Percentiles rank a stretch among this genome's conserved stretches.
Evolutionary conservation across 2,888 invertebrate genomes (phyloP).

Genomic region (Pyrochroa serraticornis): DNA sequence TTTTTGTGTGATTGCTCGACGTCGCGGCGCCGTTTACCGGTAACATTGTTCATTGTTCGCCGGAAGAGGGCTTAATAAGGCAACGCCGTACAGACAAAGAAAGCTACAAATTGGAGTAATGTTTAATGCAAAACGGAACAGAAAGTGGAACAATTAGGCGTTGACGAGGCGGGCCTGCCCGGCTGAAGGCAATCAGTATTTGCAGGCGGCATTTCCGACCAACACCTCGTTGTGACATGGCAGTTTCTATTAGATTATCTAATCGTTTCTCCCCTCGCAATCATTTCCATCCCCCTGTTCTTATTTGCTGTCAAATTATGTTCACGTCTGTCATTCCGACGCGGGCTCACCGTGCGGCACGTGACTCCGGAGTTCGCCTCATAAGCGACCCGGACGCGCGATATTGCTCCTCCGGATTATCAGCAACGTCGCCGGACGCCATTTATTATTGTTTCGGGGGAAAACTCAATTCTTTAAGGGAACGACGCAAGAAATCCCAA

Average conservation of each 20-base stretch:
- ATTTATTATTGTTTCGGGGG: constrained; percentile 47
- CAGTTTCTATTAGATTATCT: constrained; percentile 48
- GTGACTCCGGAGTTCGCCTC: constrained; percentile 48
- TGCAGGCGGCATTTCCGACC: constrained; percentile 31
- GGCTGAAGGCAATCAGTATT: constrained; percentile 28
- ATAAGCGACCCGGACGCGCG: constrained; percentile 38
- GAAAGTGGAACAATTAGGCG: constrained; percentile 30
- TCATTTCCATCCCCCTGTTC: constrained; percentile 55
- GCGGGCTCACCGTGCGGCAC: constrained; percentile 52
- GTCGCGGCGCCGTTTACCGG: too few relatives aligned
- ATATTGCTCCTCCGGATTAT: constrained; percentile 40
- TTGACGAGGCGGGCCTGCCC: constrained; percentile 22
- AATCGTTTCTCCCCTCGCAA: constrained; percentile 55
- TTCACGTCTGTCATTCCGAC: constrained; percentile 58
- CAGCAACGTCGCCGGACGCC: constrained; percentile 41
- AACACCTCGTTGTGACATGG: constrained; percentile 48
- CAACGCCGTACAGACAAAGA: constrained; percentile 11
- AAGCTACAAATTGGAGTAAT: constrained; percentile 20
- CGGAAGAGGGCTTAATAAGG: constrained; percentile 15
- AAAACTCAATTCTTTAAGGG: constrained; percentile 23
- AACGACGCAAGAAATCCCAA: too few relatives aligned
- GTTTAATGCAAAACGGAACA: constrained; percentile 20
- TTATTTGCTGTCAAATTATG: constrained; percentile 60
- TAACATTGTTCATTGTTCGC: too few relatives aligned
- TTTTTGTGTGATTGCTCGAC: too few relatives aligned